These are phyloP conservation scores for Thymelicus lineola DNA, from an alignment of 2,888 invertebrate species.

Conservation along the genomic window DNA sequence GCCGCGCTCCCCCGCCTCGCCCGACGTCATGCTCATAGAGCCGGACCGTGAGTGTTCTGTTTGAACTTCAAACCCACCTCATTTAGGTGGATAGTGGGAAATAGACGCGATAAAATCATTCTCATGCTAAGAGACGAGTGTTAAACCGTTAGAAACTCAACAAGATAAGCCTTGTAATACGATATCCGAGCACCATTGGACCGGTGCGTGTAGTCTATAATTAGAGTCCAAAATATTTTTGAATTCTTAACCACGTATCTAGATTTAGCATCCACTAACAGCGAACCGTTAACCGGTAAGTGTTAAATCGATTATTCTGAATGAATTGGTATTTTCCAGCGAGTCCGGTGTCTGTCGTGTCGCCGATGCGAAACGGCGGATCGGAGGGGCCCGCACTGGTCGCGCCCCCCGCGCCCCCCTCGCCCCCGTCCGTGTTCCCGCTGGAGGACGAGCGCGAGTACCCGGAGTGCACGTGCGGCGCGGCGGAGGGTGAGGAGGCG, in stretches of 20 bases:
- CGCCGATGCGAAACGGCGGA: constrained; percentile 72
- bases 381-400: constrained; percentile 39
- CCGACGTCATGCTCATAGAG: constrained; percentile 79
- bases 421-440: constrained; percentile 50
- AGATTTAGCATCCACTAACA: too few relatives aligned
- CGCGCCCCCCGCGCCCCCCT: constrained; percentile 42
- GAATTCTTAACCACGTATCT: too few relatives aligned
- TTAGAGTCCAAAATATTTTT: too few relatives aligned
- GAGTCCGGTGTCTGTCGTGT: constrained; percentile 59
- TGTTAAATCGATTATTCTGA: constrained; percentile 22
- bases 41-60: constrained; percentile 59
- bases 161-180: too few relatives aligned
- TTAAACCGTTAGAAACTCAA: too few relatives aligned
- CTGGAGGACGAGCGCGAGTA: constrained; percentile 66
- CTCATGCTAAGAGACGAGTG: too few relatives aligned
- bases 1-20: constrained; percentile 52
- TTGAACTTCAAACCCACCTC: background rate
- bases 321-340: constrained; percentile 49
- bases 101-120: too few relatives aligned
- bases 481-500: constrained; percentile 44
- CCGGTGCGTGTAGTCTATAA: too few relatives aligned
- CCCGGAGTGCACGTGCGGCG: constrained; percentile 66
- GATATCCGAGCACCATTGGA: too few relatives aligned
- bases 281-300: too few relatives aligned
- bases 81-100: too few relatives aligned